Base-by-base conservation (phyloP, 2,797 vertebrate genomes). In the Ctenopoma kingsleyae region DNA sequence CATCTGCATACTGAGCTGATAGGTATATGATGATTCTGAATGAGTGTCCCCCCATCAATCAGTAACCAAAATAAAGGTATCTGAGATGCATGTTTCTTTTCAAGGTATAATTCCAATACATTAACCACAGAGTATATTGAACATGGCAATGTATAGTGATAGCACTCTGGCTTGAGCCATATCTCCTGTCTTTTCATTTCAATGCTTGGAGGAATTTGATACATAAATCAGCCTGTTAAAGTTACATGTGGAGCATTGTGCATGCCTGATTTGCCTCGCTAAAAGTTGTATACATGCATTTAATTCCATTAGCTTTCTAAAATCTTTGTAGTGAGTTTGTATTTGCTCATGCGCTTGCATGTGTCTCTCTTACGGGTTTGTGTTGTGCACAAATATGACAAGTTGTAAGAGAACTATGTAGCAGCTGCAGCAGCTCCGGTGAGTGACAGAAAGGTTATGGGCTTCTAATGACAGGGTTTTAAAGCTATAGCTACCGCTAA, bases 371-470 rank as follows among this genome's bases (percentile, higher is more conserved):
- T 8, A 19, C 6, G n/a, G 25, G 17, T 9, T 46, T 5, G 8
- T n/a, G 65, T 63, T 53, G 44, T 73, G 67, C 69, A 78, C 76
- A 65, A 80, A 82, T 65, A 64, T 73, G 81, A 81, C 76, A 80
- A 81, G 74, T 66, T 81, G 64, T 43, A 69, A 63, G 57, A 38
- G 64, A 59, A 44, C 71, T 67, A 77, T 85, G 74, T 66, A 75
- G 67, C 60, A 53, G 66, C 71, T 54, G 49, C 67, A 35, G 73
- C 68, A 49, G 79, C 74, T 32, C 5, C 7, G 54, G 4, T 87
- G 89, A 90, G 66, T 91, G 90, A 92, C 88, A 87, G 83, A 74
- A 70, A 87, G 90, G 90, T 91, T 91, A 87, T 78, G 66, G 77
- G 81, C 66, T 80, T 74, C 67, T 86, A 91, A 90, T 92, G 88